phyloP scores from a whole-genome alignment of 1,140 invertebrate species.

The Magallana ariakensis region DNA sequence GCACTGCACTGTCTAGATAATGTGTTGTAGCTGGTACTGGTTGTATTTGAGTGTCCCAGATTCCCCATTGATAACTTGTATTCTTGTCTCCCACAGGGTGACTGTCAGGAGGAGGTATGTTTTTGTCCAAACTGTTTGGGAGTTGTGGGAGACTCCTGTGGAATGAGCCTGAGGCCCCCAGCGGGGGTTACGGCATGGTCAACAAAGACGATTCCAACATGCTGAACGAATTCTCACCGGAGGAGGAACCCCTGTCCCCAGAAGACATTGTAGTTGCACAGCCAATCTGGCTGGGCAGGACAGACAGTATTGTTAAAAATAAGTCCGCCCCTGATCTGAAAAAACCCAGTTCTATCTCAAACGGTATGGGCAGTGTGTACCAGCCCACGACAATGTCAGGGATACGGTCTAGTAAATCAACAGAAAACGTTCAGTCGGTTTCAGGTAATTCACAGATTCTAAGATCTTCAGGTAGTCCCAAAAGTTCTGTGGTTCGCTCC shows the following conservation, averaged over 20 bases:
- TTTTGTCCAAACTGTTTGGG: conserved; percentile 42
- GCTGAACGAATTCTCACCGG: not conserved
- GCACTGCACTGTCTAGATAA: not conserved
- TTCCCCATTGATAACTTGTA: conserved; percentile 17
- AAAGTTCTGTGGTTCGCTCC: not conserved
- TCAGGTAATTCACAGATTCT: not conserved
- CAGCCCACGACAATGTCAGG: not conserved
- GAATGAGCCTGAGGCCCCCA: conserved; percentile 50
- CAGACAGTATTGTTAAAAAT: conserved; percentile 51
- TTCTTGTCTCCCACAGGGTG: conserved; percentile 33
- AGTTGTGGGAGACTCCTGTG: conserved; percentile 52
- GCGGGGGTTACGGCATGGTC: conserved; percentile 44
- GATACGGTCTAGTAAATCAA: conserved; percentile 12
- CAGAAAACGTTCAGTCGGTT: conserved; percentile 11
- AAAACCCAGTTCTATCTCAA: not conserved
- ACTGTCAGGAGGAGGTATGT: conserved; percentile 15
- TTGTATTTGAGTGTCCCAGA: not conserved
- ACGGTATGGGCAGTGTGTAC: not conserved
- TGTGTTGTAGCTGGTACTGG: not conserved
- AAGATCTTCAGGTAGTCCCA: conserved; percentile 7
- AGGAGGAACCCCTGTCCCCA: conserved; percentile 41
- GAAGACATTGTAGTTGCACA: conserved; percentile 46
- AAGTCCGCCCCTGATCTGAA: not conserved
- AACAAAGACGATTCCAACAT: conserved; percentile 51
- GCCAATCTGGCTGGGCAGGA: conserved; percentile 42